Base-by-base conservation (phyloP, 2,113 vertebrate genomes). In the Pseudolaguvia tuberculata region DNA sequence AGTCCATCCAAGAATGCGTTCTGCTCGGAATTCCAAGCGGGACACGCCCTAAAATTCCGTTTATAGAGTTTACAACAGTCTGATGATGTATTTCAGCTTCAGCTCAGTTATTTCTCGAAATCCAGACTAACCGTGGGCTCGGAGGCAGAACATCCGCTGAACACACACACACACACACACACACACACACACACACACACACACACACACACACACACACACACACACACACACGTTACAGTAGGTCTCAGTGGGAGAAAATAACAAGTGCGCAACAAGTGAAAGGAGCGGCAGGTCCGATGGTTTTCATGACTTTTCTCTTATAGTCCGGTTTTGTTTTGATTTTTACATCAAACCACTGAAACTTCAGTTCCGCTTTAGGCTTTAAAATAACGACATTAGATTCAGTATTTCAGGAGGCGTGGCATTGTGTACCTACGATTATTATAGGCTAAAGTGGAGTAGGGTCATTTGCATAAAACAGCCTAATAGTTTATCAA, bases 261-360 rank as follows among this genome's bases (percentile, higher is more conserved):
- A 87, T 85, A 86, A 80, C 81, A 89, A 87, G 87, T 91, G 88
- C 90, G 90, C 89, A 88, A 90, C 90, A 91, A 83, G 85, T 87
- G 68, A 27, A 68, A 27, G 4, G 59, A 17, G 18, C 57, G 10
- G 52, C 42, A 45, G 66, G 27, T 71, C 35, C 45, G 53, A 9
- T 27, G 39, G 13, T 20, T 45, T 23, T 45, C 67, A 10, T 29
- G 39, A 4, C 39, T 27, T 71, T 18, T 20, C 55, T 8, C 15
- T 27, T 17, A 56, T 11, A 18, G 39, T 2, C 27, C 5, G 4
- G 50, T 13, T 42, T 21, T 3, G 12, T 42, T 61, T 2, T 17
- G 21, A 25, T 31, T 3, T 55, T 35, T 1, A 2, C 12, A 20
- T 21, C 21, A n/a, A 51, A 17, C 2, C n/a, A 45, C 15, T 13